Base-by-base conservation (phyloP, 2,797 vertebrate species). In the Vespertilio murinus region DNA sequence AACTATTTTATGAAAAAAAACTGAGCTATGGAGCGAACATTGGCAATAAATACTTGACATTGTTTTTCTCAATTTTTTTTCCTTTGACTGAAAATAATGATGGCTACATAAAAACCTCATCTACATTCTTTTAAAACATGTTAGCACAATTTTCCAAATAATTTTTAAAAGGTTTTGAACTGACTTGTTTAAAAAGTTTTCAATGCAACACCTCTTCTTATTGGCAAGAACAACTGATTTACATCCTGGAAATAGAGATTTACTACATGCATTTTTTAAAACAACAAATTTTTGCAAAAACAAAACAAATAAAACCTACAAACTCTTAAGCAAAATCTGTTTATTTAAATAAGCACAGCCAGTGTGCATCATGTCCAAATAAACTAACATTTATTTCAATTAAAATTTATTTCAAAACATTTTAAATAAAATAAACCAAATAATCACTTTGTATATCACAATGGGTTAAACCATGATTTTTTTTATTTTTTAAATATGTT, bases 31-130 rank as follows among this genome's bases (percentile, higher is more conserved):
- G 47, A 84, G 71, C 65, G n/a, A 88, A 93, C 6, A n/a, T 71
- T 69, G 54, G 80, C 78, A 88, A 38, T 52, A 33, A 17, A 82
- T 33, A 79, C 59, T 90, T 82, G 59, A 88, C 93, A 90, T 82
- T 17, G 59, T 82, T 95, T 92, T 28, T 22, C 33, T 92, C 86
- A 88, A n/a, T n/a, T n/a, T 85, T 88, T 86, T 69, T 69, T 89
- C 82, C 47, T 85, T 80, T 71, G 54, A n/a, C 33, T 88, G 52
- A 93, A 67, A 93, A 86, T 40, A 95, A 38, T 47, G 67, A 94
- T 10, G 5, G 14, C 93, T 42, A 67, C 23, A 54, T 93, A 33
- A 89, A 96, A 94, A 78, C 13, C 6, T 2, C 54, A 78, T 28
- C 17, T 38, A 61, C 9, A 77, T 11, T 92, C 42, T 89, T 86